Percentiles rank a stretch among this genome's conserved stretches.
These are phyloP conservation scores for Etheostoma nigrum DNA, from an alignment of 2,797 vertebrate species.

Conservation along the genomic window DNA sequence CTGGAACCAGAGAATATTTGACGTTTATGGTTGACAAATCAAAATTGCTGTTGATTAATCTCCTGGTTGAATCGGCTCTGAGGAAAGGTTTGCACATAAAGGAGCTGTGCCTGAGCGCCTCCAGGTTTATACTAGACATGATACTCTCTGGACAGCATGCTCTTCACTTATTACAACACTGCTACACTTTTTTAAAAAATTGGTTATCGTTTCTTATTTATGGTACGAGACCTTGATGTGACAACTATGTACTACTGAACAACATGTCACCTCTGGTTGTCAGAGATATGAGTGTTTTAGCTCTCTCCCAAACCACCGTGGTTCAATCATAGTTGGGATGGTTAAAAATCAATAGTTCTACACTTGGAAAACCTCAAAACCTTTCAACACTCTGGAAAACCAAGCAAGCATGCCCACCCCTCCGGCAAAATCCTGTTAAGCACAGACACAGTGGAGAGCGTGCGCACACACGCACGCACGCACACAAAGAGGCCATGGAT, in stretches of 20 bases:
- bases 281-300: constrained; percentile 15
- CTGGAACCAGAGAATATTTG: constrained; percentile 6
- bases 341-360: constrained; percentile 67
- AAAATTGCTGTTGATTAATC: background rate
- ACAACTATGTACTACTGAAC: constrained; percentile 16
- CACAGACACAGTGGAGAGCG: constrained; percentile 40
- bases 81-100: constrained; percentile 3
- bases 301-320: constrained; percentile 40
- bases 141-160: background rate
- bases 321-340: constrained; percentile 42
- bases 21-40: background rate
- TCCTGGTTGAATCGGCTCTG: background rate
- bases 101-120: constrained; percentile 4
- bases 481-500: constrained; percentile 51
- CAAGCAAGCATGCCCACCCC: constrained; percentile 52
- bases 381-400: constrained; percentile 71
- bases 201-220: background rate
- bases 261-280: constrained; percentile 9
- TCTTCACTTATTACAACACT: constrained; percentile 8
- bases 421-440: constrained; percentile 57
- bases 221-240: constrained; percentile 28
- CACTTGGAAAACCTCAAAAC: constrained; percentile 69
- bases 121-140: constrained; percentile 2
- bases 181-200: constrained; percentile 12
- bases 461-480: constrained; percentile 18